A percentile compares a stretch with the other conserved stretches of the same genome.
Conservation (phyloP, 1,140 invertebrate genomes). For the Globodera ellingtonae region DNA sequence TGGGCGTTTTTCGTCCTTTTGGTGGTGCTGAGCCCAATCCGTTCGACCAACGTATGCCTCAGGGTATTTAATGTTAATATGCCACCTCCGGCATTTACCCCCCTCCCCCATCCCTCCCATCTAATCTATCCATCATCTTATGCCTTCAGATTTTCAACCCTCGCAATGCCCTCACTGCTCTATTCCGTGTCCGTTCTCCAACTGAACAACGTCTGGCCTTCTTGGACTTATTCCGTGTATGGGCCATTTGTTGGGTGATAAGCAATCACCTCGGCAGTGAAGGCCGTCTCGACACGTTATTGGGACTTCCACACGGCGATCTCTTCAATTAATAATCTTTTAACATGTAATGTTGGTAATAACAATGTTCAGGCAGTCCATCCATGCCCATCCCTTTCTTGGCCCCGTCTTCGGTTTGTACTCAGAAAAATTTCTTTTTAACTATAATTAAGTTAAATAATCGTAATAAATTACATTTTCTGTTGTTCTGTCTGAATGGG, state of each 20-base stretch:
- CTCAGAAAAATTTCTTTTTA: background rate
- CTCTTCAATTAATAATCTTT: background rate
- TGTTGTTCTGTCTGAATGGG: no score
- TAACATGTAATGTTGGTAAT: constrained; percentile 25
- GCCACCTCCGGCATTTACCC: no score
- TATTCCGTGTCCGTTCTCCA: background rate
- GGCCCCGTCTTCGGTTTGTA: constrained; percentile 55
- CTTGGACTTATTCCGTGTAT: constrained; percentile 60
- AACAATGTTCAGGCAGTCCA: constrained; percentile 45
- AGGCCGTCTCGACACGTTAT: constrained; percentile 60
- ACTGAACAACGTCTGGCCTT: constrained; percentile 44
- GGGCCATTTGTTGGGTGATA: constrained; percentile 64
- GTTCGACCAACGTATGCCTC: background rate
- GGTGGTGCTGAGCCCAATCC: background rate
- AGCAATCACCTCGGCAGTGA: constrained; percentile 61
- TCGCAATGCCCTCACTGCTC: background rate
- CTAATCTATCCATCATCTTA: no score
- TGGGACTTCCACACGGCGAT: constrained; percentile 41
- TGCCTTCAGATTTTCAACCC: background rate
- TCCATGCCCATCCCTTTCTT: constrained; percentile 60
- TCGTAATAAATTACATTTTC: no score
- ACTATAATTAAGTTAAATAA: no score
- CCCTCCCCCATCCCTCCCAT: no score
- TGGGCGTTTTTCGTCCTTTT: background rate
- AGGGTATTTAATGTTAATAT: no score